A percentile compares a stretch with the other conserved stretches of the same genome.
phyloP scores from a whole-genome alignment of 2,797 vertebrate genomes.

The Ctenopoma multispine region DNA sequence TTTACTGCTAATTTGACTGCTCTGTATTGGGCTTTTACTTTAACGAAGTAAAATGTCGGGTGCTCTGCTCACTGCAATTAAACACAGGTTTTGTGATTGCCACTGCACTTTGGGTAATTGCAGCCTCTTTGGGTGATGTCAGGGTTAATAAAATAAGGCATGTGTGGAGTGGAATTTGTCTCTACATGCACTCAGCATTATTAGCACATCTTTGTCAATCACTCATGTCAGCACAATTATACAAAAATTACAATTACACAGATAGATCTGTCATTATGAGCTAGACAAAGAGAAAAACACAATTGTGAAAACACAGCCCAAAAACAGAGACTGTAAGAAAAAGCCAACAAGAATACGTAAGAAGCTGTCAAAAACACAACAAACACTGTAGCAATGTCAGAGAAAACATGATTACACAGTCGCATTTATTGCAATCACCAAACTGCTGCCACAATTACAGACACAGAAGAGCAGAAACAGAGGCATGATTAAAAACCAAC shows the following conservation, averaged over 20 bases:
- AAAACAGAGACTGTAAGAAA: not conserved
- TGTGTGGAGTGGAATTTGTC: slow-evolving; percentile 40
- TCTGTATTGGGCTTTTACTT: slow-evolving; percentile 45
- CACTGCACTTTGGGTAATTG: slow-evolving; percentile 77
- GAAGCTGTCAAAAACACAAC: slow-evolving; percentile 16
- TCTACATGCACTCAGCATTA: slow-evolving; percentile 30
- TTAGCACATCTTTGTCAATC: slow-evolving; percentile 35
- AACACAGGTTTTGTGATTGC: slow-evolving; percentile 42
- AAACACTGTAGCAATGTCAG: not conserved
- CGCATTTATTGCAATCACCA: slow-evolving; percentile 22
- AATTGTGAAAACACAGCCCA: not conserved
- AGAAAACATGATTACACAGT: slow-evolving; percentile 19
- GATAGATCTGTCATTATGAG: not conserved
- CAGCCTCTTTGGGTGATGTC: slow-evolving; percentile 60
- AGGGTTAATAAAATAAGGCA: slow-evolving; percentile 67
- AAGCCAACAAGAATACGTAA: not conserved
- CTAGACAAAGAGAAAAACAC: slow-evolving; percentile 7
- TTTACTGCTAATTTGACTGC: slow-evolving; percentile 45
- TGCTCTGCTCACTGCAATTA: slow-evolving; percentile 44
- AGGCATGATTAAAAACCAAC: slow-evolving; percentile 14
- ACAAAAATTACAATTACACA: slow-evolving; percentile 3
- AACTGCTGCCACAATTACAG: not conserved
- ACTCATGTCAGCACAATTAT: slow-evolving; percentile 14
- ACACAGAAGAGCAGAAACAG: not conserved
- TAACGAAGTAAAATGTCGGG: slow-evolving; percentile 52